Evolutionary conservation across 2,888 invertebrate genomes (phyloP).

Genomic region (Polyommatus iphigenia): DNA sequence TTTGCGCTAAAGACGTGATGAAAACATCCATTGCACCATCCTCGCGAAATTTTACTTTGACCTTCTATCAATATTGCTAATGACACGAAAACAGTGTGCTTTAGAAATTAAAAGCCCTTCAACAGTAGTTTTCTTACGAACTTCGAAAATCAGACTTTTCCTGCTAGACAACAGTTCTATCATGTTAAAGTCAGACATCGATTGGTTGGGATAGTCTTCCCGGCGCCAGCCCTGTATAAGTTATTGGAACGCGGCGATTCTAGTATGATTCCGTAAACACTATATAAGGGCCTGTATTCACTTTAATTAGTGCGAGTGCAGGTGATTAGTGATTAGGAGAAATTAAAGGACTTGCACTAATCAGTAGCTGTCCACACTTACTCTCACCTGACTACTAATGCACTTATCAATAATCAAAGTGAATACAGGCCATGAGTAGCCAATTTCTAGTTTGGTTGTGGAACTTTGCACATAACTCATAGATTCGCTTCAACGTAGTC

Average conservation of each 20-base stretch:
- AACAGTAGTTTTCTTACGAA: background rate
- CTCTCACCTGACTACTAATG: too few relatives aligned
- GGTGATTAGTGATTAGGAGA: too few relatives aligned
- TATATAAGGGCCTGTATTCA: background rate
- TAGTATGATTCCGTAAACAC: conserved; percentile 1
- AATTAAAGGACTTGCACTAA: too few relatives aligned
- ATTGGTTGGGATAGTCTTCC: conserved; percentile 9
- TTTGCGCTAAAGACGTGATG: too few relatives aligned
- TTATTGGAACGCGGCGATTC: background rate
- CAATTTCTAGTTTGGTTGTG: background rate
- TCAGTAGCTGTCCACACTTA: too few relatives aligned
- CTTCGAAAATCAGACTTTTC: background rate
- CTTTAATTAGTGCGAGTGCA: too few relatives aligned
- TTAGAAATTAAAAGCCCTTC: background rate
- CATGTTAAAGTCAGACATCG: background rate
- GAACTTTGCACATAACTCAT: background rate
- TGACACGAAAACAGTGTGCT: background rate
- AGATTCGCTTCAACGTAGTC: background rate
- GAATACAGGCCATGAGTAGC: background rate
- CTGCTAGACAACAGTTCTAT: background rate
- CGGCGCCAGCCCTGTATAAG: background rate
- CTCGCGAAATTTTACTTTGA: too few relatives aligned
- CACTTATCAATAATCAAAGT: too few relatives aligned
- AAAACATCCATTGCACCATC: too few relatives aligned
- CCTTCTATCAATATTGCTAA: too few relatives aligned